Evolutionary conservation across 30 jellyfish, hydroid and myxozoan species (phyloP).

Genomic region (Turritopsis rubra): DNA sequence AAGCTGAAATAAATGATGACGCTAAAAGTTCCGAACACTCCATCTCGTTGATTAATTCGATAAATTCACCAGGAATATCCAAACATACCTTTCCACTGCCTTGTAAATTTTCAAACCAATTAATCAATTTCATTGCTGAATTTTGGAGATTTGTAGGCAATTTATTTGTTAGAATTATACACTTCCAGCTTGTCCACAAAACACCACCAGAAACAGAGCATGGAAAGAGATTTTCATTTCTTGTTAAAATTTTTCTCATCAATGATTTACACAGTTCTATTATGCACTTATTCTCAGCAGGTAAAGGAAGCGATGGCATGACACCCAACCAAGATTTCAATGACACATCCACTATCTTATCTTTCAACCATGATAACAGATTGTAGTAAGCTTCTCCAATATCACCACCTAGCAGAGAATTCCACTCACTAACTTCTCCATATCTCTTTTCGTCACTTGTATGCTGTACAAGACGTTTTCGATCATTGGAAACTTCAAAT

Average conservation of each 20-base stretch:
- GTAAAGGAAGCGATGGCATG: not conserved
- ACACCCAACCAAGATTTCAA: not conserved
- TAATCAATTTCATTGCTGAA: not conserved
- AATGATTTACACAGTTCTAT: not conserved
- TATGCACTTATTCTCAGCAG: not conserved
- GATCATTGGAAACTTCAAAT: slow-evolving; percentile 49
- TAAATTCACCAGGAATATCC: not conserved
- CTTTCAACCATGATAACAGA: not conserved
- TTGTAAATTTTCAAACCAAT: not conserved
- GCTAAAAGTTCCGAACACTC: not conserved
- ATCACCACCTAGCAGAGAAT: slow-evolving; percentile 4
- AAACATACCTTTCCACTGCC: not conserved
- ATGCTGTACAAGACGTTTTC: slow-evolving; percentile 12
- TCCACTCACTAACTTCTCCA: slow-evolving; percentile 19
- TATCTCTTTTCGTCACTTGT: slow-evolving; percentile 27
- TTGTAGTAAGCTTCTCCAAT: slow-evolving; percentile 8
- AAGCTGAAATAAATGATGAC: not conserved
- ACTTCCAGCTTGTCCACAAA: not conserved
- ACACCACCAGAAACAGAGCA: not conserved
- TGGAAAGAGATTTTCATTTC: not conserved
- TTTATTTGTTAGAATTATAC: not conserved
- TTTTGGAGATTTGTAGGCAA: not conserved
- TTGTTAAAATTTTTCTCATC: not conserved
- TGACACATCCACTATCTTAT: not conserved
- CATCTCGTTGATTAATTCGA: not conserved